Conservation (phyloP, 1,140 invertebrate genomes). For the Ganaspis sp. region DNA sequence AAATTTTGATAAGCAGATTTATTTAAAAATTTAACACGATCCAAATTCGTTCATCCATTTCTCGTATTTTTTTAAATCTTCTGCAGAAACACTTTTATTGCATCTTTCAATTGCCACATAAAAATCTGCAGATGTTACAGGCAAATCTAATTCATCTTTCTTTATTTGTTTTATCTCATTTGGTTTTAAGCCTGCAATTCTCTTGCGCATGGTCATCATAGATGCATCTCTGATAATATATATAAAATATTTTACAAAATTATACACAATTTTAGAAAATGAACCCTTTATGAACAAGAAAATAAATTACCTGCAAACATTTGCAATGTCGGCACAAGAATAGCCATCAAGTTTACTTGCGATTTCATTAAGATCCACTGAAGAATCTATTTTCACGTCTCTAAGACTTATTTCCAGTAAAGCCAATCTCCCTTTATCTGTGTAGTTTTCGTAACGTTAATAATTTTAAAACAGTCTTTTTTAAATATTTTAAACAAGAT, state of each 20-base stretch:
- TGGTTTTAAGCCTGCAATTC: slow-evolving; percentile 94
- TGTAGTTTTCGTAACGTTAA: no score
- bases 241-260: slow-evolving; percentile 7
- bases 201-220: slow-evolving; percentile 99
- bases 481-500: slow-evolving; percentile 11
- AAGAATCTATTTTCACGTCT: slow-evolving; percentile 90
- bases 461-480: no score
- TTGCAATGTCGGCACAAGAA: slow-evolving; percentile 98
- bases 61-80: slow-evolving; percentile 97
- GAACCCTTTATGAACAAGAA: slow-evolving; percentile 13
- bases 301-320: slow-evolving; percentile 91
- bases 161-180: slow-evolving; percentile 96
- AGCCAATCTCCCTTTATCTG: slow-evolving; percentile 90
- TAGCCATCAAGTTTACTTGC: slow-evolving; percentile 94
- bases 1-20: background rate
- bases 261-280: no score
- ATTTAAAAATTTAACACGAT: slow-evolving; percentile 80
- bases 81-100: slow-evolving; percentile 96
- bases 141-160: slow-evolving; percentile 96
- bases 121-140: slow-evolving; percentile 95
- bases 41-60: slow-evolving; percentile 99
- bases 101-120: slow-evolving; percentile 94
- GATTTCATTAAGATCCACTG: slow-evolving; percentile 90
- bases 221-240: slow-evolving; percentile 89
- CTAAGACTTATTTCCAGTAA: slow-evolving; percentile 94